phyloP scores from a whole-genome alignment of 2,113 vertebrate genomes.

The Apaloderma vittatum region DNA sequence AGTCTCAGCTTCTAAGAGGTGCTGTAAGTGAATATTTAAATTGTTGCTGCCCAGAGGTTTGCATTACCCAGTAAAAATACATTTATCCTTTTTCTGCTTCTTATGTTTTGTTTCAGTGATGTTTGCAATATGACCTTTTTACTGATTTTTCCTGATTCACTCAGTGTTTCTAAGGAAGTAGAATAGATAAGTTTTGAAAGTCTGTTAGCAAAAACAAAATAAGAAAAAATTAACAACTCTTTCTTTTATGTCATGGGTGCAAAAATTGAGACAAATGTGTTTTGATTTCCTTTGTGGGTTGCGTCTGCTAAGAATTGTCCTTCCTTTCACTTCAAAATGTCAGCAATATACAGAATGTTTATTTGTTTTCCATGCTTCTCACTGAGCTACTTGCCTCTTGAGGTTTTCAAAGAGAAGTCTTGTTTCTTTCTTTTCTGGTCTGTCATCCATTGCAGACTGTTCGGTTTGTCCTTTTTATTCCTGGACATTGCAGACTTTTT shows the following conservation, averaged over 20 bases:
- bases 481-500: neutral
- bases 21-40: neutral
- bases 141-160: neutral
- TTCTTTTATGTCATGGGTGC: neutral
- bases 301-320: neutral
- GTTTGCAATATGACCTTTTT: neutral
- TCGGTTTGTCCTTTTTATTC: neutral
- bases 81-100: neutral
- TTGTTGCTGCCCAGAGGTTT: neutral
- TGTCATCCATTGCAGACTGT: neutral
- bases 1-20: neutral
- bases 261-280: neutral
- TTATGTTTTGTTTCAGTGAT: neutral
- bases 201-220: neutral
- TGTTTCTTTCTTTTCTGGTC: neutral
- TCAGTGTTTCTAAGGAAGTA: neutral
- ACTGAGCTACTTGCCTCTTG: neutral
- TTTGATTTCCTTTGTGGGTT: neutral
- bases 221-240: neutral
- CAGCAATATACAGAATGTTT: neutral
- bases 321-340: conserved; percentile 9
- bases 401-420: neutral
- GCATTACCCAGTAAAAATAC: neutral
- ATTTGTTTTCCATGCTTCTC: conserved; percentile 4
- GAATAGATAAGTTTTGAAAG: neutral